A percentile compares a stretch with the other conserved stretches of the same genome.
These are phyloP conservation scores for Onthophagus sagittarius DNA, from an alignment of 2,888 invertebrate species.

Conservation along the genomic window DNA sequence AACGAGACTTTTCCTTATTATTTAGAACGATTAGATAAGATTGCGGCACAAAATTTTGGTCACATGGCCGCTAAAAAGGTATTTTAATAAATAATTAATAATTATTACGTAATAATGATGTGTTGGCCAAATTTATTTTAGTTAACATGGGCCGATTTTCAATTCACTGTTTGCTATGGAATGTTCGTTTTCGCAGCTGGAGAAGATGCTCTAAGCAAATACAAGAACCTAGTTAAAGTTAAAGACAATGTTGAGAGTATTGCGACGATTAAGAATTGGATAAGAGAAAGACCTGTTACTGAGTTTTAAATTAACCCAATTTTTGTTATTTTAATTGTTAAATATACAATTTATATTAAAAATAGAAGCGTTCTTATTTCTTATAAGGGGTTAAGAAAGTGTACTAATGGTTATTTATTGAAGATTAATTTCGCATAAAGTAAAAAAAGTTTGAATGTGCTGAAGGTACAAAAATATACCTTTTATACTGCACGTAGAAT, in stretches of 20 bases:
- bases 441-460: no score
- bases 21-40: slow-evolving; percentile 12
- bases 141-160: slow-evolving; percentile 15
- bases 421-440: no score
- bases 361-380: no score
- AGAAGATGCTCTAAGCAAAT: slow-evolving; percentile 2
- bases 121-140: neutral
- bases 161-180: neutral
- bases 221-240: neutral
- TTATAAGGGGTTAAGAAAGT: no score
- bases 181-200: neutral
- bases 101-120: neutral
- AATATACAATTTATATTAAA: neutral
- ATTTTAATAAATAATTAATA: neutral
- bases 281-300: neutral
- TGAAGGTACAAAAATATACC: no score
- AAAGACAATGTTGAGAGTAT: slow-evolving; percentile 4
- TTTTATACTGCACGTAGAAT: no score
- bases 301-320: neutral
- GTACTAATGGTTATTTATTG: no score
- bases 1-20: slow-evolving; percentile 19
- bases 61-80: slow-evolving; percentile 18
- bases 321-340: neutral
- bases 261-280: slow-evolving; percentile 11
- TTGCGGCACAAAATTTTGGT: slow-evolving; percentile 14